Percentiles rank a stretch among this genome's conserved stretches.
Conservation (phyloP, 2,113 vertebrate genomes). For the Taxidea taxus region DNA sequence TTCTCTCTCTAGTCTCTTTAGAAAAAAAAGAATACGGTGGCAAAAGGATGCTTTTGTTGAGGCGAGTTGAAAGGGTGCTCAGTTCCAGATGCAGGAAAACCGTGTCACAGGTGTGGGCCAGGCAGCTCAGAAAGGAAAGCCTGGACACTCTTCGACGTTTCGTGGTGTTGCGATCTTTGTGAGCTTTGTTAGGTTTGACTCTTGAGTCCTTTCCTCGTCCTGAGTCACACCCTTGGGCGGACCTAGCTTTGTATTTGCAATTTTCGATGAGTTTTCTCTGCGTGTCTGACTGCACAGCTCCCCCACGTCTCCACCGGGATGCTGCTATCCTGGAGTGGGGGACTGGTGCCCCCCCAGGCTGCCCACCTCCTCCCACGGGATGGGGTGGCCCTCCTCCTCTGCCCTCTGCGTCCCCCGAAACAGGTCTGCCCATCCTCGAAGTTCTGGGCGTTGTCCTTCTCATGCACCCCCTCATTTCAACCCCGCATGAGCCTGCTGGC, state of each 20-base stretch:
- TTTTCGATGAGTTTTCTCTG: not conserved
- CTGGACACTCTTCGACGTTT: not conserved
- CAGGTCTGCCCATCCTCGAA: not conserved
- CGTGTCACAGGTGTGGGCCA: not conserved
- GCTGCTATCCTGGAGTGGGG: not conserved
- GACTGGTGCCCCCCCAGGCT: rapidly evolving
- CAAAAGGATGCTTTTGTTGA: not conserved
- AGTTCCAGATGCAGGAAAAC: not conserved
- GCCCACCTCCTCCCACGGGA: not conserved
- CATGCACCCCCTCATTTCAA: rapidly evolving
- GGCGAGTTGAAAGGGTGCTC: too few species aligned
- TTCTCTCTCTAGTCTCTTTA: not conserved
- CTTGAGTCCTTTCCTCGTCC: too few species aligned
- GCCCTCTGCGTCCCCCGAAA: not conserved
- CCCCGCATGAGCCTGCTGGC: rapidly evolving
- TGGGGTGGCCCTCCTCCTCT: not conserved
- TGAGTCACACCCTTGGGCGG: not conserved
- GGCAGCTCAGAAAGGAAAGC: not conserved
- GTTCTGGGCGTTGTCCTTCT: rapidly evolving
- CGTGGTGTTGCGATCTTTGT: not conserved
- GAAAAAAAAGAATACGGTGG: not conserved
- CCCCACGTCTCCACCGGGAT: rapidly evolving
- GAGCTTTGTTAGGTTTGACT: not conserved
- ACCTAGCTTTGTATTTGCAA: too few species aligned
- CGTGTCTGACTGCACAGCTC: rapidly evolving